These are phyloP conservation scores for Prosopocoilus inquinatus DNA, from an alignment of 2,888 invertebrate genomes.

Conservation along the genomic window DNA sequence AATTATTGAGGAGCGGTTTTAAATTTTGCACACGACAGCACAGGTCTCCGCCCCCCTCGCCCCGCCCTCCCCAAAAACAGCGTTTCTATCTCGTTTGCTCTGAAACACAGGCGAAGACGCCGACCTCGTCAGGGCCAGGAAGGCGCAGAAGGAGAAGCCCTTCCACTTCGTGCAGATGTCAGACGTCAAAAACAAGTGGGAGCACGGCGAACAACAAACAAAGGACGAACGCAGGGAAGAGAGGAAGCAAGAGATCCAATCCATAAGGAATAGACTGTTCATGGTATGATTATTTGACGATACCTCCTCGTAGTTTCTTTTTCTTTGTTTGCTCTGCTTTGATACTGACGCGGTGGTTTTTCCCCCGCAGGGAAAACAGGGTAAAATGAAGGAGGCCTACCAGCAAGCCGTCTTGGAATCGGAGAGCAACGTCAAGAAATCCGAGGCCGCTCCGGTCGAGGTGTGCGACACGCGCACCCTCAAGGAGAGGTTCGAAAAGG, in stretches of 20 bases:
- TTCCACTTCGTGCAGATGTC: slow-evolving; percentile 80
- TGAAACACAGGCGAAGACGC: slow-evolving; percentile 59
- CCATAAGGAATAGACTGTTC: slow-evolving; percentile 79
- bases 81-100: too few species aligned
- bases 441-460: slow-evolving; percentile 54
- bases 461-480: slow-evolving; percentile 53
- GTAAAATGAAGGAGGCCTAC: slow-evolving; percentile 86
- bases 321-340: too few species aligned
- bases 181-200: slow-evolving; percentile 81
- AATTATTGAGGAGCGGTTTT: background rate
- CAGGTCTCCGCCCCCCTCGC: background rate
- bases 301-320: background rate
- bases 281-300: slow-evolving; percentile 59
- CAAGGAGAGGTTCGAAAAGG: slow-evolving; percentile 80
- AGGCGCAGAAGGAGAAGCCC: slow-evolving; percentile 68
- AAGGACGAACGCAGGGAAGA: slow-evolving; percentile 73
- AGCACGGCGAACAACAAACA: slow-evolving; percentile 59
- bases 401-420: slow-evolving; percentile 85
- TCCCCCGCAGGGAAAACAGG: slow-evolving; percentile 73
- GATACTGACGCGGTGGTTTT: too few species aligned
- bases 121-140: slow-evolving; percentile 59
- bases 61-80: slow-evolving; percentile 8
- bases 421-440: slow-evolving; percentile 59
- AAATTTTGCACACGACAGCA: too few species aligned
- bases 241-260: slow-evolving; percentile 85